Percentiles rank a stretch among this genome's conserved stretches.
Evolutionary conservation across 2,113 vertebrate genomes (phyloP).

Genomic region (Andinoacara biseriatus): DNA sequence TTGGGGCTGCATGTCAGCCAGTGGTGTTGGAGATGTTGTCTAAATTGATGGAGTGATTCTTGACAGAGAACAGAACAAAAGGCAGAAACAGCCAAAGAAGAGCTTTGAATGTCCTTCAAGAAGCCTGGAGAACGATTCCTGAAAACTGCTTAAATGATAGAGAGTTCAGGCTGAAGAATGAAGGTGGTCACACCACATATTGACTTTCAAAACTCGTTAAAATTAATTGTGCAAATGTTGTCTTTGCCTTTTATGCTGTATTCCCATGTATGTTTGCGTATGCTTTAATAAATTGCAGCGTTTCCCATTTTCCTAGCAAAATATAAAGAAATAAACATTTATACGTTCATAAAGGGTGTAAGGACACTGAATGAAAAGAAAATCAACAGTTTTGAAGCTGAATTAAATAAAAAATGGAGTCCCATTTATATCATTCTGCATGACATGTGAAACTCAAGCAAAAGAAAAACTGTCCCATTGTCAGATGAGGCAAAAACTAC

Average conservation of each 20-base stretch:
- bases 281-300: background rate
- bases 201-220: background rate
- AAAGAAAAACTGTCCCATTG: background rate
- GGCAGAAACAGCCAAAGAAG: background rate
- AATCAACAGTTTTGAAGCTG: background rate
- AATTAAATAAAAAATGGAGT: too few relatives aligned
- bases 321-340: background rate
- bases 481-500: background rate
- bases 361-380: background rate
- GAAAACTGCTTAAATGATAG: accelerated
- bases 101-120: background rate
- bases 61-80: background rate
- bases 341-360: background rate
- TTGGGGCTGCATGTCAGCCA: too few relatives aligned
- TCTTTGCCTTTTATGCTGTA: background rate
- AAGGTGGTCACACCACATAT: background rate
- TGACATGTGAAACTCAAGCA: background rate
- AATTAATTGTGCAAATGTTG: background rate
- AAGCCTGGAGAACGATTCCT: background rate
- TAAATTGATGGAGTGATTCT: background rate
- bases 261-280: too few relatives aligned
- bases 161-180: background rate
- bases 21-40: too few relatives aligned
- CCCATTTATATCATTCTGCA: background rate
- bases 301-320: background rate